phyloP scores from a whole-genome alignment of 2,113 vertebrate species.

The Myiozetetes cayanensis region DNA sequence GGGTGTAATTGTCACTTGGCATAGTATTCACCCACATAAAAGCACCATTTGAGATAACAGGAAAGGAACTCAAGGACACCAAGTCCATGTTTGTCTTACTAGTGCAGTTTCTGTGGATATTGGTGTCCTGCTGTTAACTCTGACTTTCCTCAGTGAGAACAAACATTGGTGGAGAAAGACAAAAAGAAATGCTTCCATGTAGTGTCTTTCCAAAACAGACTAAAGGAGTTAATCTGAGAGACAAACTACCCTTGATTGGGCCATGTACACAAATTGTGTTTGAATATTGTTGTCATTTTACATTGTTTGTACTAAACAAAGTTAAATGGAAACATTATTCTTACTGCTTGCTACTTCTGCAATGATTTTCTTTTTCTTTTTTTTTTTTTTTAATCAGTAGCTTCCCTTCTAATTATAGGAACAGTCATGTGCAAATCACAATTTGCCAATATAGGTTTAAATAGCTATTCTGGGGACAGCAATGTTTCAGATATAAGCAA shows the following conservation, averaged over 20 bases:
- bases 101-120: neutral
- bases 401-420: neutral
- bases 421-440: neutral
- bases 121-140: neutral
- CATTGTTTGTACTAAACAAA: neutral
- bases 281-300: neutral
- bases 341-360: neutral
- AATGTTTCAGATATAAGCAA: neutral
- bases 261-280: neutral
- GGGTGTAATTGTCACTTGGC: neutral
- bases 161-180: neutral
- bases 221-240: neutral
- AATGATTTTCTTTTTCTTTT: no score
- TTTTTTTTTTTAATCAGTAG: neutral
- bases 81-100: neutral
- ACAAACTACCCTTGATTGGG: neutral
- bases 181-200: slow-evolving; percentile 54
- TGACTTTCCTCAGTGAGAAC: neutral
- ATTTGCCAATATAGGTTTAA: neutral
- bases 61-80: neutral
- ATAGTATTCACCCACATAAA: neutral
- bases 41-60: neutral
- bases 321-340: neutral
- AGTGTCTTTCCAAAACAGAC: slow-evolving; percentile 52
- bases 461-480: neutral